These are phyloP conservation scores for Peromyscus leucopus DNA, from an alignment of 2,113 vertebrate genomes.

Conservation along the genomic window DNA sequence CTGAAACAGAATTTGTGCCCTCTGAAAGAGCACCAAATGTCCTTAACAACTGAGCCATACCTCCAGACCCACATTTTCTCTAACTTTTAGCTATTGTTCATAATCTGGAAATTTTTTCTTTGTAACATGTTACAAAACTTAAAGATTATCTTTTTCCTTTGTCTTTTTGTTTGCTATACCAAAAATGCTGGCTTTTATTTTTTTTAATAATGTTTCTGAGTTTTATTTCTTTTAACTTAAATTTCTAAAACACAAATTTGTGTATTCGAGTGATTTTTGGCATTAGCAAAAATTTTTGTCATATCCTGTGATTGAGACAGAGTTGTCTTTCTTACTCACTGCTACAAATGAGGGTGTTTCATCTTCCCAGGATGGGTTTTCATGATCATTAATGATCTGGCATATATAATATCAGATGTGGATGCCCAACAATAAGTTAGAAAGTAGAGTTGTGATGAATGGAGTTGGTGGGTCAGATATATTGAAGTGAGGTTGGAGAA, in stretches of 20 bases:
- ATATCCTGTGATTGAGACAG: not conserved
- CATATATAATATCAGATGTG: too few species aligned
- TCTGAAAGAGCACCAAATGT: not conserved
- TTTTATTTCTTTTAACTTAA: not conserved
- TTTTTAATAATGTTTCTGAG: too few species aligned
- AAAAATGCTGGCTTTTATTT: too few species aligned
- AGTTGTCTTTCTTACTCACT: too few species aligned
- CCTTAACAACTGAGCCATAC: not conserved
- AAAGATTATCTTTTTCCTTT: not conserved
- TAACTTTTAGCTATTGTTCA: not conserved
- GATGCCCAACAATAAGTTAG: accelerated
- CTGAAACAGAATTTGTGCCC: not conserved
- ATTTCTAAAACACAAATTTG: not conserved
- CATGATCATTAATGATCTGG: not conserved
- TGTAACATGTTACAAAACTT: too few species aligned
- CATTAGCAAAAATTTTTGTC: too few species aligned
- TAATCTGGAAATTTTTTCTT: too few species aligned
- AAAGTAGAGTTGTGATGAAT: too few species aligned
- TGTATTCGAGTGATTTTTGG: not conserved
- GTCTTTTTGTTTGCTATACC: too few species aligned
- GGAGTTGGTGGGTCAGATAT: not conserved
- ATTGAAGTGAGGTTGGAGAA: not conserved
- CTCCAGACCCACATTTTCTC: not conserved
- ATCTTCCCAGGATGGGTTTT: not conserved
- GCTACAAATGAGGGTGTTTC: accelerated